Evolutionary conservation across 1,140 invertebrate genomes (phyloP).

Genomic region (Pentalonia nigronervosa): DNA sequence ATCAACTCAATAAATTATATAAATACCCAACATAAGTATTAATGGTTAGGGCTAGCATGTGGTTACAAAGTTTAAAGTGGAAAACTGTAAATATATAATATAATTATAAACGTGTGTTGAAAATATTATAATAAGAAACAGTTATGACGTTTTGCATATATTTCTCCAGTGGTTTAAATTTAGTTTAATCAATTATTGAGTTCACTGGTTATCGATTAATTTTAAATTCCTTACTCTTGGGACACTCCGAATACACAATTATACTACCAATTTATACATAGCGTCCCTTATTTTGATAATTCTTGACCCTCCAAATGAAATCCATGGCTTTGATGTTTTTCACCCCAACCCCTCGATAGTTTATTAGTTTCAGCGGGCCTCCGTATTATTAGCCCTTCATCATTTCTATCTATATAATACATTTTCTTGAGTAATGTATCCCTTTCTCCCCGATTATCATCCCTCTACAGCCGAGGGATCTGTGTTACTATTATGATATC

Average conservation of each 20-base stretch:
- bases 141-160: not conserved
- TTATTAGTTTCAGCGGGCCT: constrained; percentile 14
- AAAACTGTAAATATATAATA: too few relatives aligned
- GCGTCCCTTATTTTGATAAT: not conserved
- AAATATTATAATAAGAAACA: not conserved
- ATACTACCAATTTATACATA: not conserved
- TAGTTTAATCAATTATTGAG: not conserved
- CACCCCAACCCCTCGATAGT: not conserved
- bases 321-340: constrained; percentile 48
- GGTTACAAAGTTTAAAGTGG: too few relatives aligned
- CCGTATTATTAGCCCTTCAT: constrained; percentile 17
- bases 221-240: not conserved
- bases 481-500: constrained; percentile 13
- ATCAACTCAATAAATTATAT: not conserved
- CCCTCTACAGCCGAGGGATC: not conserved
- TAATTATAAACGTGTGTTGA: not conserved
- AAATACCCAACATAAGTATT: not conserved
- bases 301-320: not conserved
- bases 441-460: not conserved
- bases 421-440: not conserved
- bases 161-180: not conserved
- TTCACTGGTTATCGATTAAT: not conserved
- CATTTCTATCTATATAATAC: not conserved
- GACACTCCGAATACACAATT: not conserved
- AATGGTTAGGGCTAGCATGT: not conserved